Percentiles rank a stretch among this genome's conserved stretches.
Evolutionary conservation across 2,113 vertebrate genomes (phyloP).

Genomic region (Megalops atlanticus): DNA sequence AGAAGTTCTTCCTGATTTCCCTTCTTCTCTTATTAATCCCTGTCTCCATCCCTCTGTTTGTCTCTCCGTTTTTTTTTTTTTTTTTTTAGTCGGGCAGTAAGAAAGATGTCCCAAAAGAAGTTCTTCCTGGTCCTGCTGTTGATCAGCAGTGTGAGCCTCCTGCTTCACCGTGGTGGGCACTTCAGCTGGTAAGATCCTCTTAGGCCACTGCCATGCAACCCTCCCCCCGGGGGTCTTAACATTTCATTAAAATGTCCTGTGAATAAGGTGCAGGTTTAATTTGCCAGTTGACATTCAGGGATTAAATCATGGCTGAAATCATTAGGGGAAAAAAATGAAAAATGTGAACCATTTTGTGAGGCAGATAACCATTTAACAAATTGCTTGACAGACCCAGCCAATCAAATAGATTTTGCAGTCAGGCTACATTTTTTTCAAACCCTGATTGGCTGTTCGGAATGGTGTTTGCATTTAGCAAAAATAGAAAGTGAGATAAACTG

Average conservation of each 20-base stretch:
- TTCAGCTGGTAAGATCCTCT: conserved; percentile 73
- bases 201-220: no score
- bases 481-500: not conserved
- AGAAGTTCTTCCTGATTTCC: conserved; percentile 72
- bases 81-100: conserved; percentile 28
- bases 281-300: no score
- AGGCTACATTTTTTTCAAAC: not conserved
- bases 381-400: not conserved
- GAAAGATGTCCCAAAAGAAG: conserved; percentile 75
- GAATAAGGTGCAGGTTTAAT: no score
- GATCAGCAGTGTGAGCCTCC: conserved; percentile 74
- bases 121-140: conserved; percentile 71
- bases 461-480: not conserved
- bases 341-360: no score
- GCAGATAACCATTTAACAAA: no score
- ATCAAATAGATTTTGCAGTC: no score
- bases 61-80: not conserved
- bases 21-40: not conserved
- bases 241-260: no score
- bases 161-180: conserved; percentile 77
- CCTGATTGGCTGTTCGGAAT: no score
- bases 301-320: no score
- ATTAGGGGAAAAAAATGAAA: no score
- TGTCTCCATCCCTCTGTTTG: not conserved
- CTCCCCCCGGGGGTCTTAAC: not conserved